These are phyloP conservation scores for Trogon surrucura DNA, from an alignment of 2,113 vertebrate species.

Conservation along the genomic window DNA sequence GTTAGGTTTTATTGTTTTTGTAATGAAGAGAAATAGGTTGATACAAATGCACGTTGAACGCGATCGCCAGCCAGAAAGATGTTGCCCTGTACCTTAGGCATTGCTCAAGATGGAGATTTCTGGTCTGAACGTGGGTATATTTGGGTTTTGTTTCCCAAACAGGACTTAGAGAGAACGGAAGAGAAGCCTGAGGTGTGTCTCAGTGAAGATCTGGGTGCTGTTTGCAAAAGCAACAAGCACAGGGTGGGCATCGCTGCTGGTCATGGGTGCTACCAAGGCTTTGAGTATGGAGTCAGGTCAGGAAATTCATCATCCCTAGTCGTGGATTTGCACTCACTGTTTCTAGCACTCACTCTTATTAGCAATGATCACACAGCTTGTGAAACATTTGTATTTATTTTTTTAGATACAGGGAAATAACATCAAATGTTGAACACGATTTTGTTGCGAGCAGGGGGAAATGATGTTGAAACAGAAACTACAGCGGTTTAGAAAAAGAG, in stretches of 20 bases:
- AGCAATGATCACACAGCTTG: neutral
- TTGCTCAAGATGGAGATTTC: neutral
- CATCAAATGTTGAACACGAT: neutral
- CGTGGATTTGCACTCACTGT: neutral
- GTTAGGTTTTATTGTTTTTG: constrained; percentile 13
- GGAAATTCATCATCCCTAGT: neutral
- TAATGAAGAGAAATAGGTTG: neutral
- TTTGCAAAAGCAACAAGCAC: neutral
- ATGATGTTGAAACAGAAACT: neutral
- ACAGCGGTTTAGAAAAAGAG: neutral
- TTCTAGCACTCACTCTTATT: neutral
- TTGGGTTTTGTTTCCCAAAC: neutral
- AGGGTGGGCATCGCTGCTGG: neutral
- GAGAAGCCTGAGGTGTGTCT: neutral
- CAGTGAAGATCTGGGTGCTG: neutral
- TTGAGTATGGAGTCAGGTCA: neutral
- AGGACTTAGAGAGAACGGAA: neutral
- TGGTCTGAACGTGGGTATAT: neutral
- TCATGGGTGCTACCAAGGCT: fast-evolving
- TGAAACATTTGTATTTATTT: neutral
- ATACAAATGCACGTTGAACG: neutral
- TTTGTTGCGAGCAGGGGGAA: fast-evolving
- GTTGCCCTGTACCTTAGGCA: neutral
- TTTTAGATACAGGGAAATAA: neutral
- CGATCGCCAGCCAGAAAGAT: neutral